phyloP scores from a whole-genome alignment of 2,888 invertebrate genomes.

The Capitulum mitella region DNA sequence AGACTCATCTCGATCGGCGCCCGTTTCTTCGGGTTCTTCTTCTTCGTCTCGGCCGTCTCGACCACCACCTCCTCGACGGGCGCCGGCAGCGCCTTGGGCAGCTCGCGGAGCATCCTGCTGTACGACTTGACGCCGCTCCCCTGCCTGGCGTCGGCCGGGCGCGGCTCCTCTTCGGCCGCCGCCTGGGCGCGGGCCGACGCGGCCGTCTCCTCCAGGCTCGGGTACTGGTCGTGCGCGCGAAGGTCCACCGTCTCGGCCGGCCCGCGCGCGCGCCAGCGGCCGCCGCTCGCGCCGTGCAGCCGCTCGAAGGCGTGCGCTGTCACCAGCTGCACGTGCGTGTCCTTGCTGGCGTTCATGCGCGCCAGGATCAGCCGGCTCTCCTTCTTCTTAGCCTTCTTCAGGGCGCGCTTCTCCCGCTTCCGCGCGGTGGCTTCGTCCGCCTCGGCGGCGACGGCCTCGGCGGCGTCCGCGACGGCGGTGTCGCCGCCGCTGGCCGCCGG shows the following conservation, averaged over 20 bases:
- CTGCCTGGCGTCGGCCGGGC: not conserved
- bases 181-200: too few relatives aligned
- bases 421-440: not conserved
- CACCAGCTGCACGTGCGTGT: conserved; percentile 20
- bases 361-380: conserved; percentile 16
- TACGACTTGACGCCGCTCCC: not conserved
- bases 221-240: not conserved
- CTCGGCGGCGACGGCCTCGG: not conserved
- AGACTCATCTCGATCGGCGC: not conserved
- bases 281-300: not conserved
- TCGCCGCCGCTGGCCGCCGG: not conserved
- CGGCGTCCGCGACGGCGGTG: not conserved
- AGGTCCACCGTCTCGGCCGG: conserved; percentile 8
- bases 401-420: not conserved
- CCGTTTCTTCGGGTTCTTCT: not conserved
- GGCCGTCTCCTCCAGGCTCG: not conserved
- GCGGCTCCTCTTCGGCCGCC: not conserved
- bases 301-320: not conserved
- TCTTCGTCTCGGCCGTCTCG: not conserved
- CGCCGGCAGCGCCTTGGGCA: not conserved
- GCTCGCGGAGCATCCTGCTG: conserved; percentile 13
- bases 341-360: conserved; percentile 16
- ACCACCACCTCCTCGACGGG: not conserved
- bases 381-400: conserved; percentile 20
- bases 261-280: not conserved